Percentiles rank a stretch among this genome's conserved stretches.
Conservation (phyloP, 2,113 vertebrate species). For the Phaethornis superciliosus region DNA sequence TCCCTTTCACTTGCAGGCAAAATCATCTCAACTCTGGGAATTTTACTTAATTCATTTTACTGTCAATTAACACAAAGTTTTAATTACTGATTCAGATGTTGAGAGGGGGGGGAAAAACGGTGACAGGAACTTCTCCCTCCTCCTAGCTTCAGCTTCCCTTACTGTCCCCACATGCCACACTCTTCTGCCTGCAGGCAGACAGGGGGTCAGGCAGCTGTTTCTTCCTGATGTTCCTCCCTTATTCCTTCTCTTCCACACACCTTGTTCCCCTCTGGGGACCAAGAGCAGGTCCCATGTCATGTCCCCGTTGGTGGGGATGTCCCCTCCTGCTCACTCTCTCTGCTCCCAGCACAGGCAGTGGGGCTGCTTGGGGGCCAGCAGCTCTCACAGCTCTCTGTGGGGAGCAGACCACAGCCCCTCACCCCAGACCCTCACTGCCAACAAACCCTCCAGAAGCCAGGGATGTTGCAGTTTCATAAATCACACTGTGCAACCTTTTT, state of each 20-base stretch:
- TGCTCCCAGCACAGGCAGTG: fast-evolving
- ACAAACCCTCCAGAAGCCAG: not conserved
- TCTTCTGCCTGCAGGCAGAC: not conserved
- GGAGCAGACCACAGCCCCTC: not conserved
- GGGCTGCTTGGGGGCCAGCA: not conserved
- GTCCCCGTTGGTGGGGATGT: not conserved
- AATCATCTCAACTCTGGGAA: not conserved
- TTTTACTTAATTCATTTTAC: not conserved
- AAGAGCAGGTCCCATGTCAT: fast-evolving
- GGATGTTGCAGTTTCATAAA: not conserved
- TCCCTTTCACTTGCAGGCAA: not conserved
- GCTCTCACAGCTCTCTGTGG: not conserved
- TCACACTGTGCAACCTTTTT: not conserved
- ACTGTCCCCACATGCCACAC: not conserved
- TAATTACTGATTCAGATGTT: not conserved
- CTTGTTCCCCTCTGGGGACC: not conserved
- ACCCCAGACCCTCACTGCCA: not conserved
- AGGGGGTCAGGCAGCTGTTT: not conserved
- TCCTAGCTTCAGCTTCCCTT: not conserved
- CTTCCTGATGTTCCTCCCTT: not conserved
- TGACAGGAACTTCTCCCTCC: not conserved
- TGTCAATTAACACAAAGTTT: not conserved
- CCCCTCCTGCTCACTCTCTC: not conserved
- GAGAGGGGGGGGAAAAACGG: fast-evolving
- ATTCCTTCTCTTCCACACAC: not conserved